Base-by-base conservation (phyloP, 2,797 vertebrate genomes). In the Craterocephalus amniculus region DNA sequence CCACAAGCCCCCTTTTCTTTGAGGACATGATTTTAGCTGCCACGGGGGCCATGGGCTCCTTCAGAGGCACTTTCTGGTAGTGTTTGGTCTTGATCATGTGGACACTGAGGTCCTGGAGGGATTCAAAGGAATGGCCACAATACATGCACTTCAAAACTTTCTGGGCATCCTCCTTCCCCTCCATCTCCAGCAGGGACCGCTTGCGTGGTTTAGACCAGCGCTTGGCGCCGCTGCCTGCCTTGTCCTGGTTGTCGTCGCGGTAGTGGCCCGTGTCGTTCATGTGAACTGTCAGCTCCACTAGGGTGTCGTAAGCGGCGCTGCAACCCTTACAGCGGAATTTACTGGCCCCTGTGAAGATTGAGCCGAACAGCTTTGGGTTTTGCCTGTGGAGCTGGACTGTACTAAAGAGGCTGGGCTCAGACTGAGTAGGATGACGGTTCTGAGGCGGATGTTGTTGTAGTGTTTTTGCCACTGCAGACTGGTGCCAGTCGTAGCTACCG, bases 31-130 rank as follows among this genome's bases (percentile, higher is more conserved):
- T 96, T 95, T 98, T 99, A 88, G 96, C 93, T 81, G 97, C 91
- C 68, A 99, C 94, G 0, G 97, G 96, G 43, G 95, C 95, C 94
- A 98, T 95, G 14, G 97, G 97, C 89, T 99, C 98, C 93, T 98
- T 99, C 84, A 99, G 96, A 97, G 98, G 98, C 96, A 99, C 98
- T 97, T 99, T 99, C 93, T 99, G 98, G 95, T 99, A 99, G 93
- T 99, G 98, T 97, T 99, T 99, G 69, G 98, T 99, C 94, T 99
- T 99, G 90, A 99, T 99, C 98, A 99, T 99, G 70, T 99, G 98
- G 77, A 99, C 98, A 57, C 98, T 99, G 80, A 99, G 90, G 88
- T 99, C 98, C 92, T 99, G 98, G 63, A 99, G 95, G 27, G 98
- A 99, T 92, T 99, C 98, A 79, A 99, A 99, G 60, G 97, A 99